These are phyloP conservation scores for Frankliniella intonsa DNA, from an alignment of 2,888 invertebrate genomes.

Conservation along the genomic window DNA sequence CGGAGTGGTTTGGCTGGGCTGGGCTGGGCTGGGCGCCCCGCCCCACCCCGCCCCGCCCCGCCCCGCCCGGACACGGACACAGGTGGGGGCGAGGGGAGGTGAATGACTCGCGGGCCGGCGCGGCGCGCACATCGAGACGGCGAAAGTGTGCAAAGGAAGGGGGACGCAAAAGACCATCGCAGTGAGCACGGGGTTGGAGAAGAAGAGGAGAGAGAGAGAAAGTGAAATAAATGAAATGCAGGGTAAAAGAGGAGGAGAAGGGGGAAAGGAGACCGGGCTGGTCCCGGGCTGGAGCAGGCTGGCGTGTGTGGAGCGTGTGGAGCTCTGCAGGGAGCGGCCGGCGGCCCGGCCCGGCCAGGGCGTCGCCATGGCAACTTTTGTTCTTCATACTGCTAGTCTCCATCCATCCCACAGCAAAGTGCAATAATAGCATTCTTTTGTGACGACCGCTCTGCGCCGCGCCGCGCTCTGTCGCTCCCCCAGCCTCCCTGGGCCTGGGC, in stretches of 20 bases:
- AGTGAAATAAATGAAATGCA: neutral
- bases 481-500: neutral
- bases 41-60: too few relatives aligned
- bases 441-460: neutral
- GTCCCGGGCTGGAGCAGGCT: neutral
- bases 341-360: too few relatives aligned
- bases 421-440: slow-evolving; percentile 27
- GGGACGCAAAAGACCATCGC: too few relatives aligned
- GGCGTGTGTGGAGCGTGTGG: neutral
- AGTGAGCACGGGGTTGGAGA: neutral
- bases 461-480: neutral
- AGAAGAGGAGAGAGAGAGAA: neutral
- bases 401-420: slow-evolving; percentile 1
- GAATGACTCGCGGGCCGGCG: too few relatives aligned
- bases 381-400: slow-evolving; percentile 1
- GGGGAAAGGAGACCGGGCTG: neutral
- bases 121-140: too few relatives aligned
- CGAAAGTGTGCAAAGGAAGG: too few relatives aligned
- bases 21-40: too few relatives aligned
- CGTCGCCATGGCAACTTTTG: slow-evolving; percentile 16
- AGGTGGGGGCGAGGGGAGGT: too few relatives aligned
- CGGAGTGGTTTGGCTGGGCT: too few relatives aligned
- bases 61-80: too few relatives aligned
- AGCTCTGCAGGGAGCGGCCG: too few relatives aligned
- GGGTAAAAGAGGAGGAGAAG: neutral